Base-by-base conservation (phyloP, 2,888 invertebrate genomes). In the Cheilosia urbana region DNA sequence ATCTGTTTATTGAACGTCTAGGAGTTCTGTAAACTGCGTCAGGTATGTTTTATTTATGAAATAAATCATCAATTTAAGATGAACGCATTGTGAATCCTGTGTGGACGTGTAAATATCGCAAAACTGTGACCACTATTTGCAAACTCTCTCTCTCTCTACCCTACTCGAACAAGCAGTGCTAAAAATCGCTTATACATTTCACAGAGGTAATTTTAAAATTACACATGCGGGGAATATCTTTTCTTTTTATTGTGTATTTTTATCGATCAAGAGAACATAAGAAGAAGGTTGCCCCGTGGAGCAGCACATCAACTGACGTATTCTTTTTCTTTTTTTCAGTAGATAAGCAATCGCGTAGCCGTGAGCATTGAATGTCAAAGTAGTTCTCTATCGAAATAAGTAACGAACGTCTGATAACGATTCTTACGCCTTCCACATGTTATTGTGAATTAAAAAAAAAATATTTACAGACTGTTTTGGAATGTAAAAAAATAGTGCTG, bases 391-490 rank as follows among this genome's bases (percentile, higher is more conserved):
- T 57, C 78, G 78, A 83, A 73, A 63, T 68, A 71, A 69, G 24
- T 40, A 37, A 82, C 83, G 78, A 83, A 83, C 78, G 27, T 68
- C 51, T 78, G 82, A 83, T 78, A 83, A 83, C 83, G 78, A 83
- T 30, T 62, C 37, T 30, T 47, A 40, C 19, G 42, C 30, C 57
- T 34, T 40, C 58, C 79, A 88, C 88, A 88, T 89, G 88, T 88
- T 90, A 88, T 88, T 88, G 27, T 27, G 89, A 88, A 89, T 55
- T 5, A 27, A 17, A 40, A 2, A 7, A 24, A 24, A 27, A 27
- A 24, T 53, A 37, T 7, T 30, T 11, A 13, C 37, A 37, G 4
- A 58, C 65, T 30, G 63, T 71, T 77, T 76, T 65, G 15, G 55
- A 66, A 65, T 76, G 47, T 51, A 49, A 34, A 45, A 60, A 37